phyloP scores from a whole-genome alignment of 2,888 invertebrate species.

The Drosophila maculinotata region DNA sequence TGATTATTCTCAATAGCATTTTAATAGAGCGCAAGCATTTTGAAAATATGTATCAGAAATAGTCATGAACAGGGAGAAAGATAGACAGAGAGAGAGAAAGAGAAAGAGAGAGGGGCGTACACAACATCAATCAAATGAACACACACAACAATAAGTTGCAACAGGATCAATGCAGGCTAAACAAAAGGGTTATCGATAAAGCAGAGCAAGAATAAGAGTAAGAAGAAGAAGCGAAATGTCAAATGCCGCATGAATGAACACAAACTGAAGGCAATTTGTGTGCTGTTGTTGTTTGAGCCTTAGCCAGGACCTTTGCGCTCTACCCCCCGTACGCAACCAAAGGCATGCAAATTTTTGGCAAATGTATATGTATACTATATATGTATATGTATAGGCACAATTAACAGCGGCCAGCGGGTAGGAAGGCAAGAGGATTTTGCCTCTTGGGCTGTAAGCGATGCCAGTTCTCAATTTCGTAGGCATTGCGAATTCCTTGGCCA shows the following conservation, averaged over 20 bases:
- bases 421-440: slow-evolving; percentile 7
- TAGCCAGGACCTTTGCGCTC: slow-evolving; percentile 15
- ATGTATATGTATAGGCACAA: slow-evolving; percentile 30
- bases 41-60: slow-evolving; percentile 19
- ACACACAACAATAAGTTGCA: slow-evolving; percentile 29
- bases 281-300: slow-evolving; percentile 25
- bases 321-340: slow-evolving; percentile 45
- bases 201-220: slow-evolving; percentile 8
- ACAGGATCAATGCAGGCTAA: slow-evolving; percentile 38
- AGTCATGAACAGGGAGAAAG: slow-evolving; percentile 8
- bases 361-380: neutral
- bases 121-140: slow-evolving; percentile 42
- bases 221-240: slow-evolving; percentile 15
- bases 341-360: slow-evolving; percentile 73
- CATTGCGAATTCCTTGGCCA: slow-evolving; percentile 56
- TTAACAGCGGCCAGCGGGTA: slow-evolving; percentile 54
- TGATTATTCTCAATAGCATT: neutral
- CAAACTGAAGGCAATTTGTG: slow-evolving; percentile 53
- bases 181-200: slow-evolving; percentile 51
- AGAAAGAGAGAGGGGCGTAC: neutral
- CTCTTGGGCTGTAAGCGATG: slow-evolving; percentile 54
- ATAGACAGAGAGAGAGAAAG: no score
- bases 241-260: slow-evolving; percentile 52
- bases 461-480: slow-evolving; percentile 49
- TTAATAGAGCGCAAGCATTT: slow-evolving; percentile 16